phyloP scores from a whole-genome alignment of 2,113 vertebrate species.

The Myotis lucifugus region DNA sequence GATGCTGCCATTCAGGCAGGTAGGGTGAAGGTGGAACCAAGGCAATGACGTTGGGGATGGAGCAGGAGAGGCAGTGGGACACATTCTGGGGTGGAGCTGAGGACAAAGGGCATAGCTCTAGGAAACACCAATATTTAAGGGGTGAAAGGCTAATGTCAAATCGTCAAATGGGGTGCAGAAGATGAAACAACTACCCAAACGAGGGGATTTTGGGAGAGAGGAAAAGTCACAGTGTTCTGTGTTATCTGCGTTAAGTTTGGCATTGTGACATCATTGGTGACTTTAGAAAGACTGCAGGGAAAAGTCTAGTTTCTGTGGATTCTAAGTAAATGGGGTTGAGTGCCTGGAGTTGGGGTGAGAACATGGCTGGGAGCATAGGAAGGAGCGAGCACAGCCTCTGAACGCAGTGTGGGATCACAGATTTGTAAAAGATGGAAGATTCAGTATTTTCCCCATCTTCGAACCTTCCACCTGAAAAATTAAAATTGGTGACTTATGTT shows the following conservation, averaged over 20 bases:
- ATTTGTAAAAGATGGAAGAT: background rate
- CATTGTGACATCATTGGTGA: background rate
- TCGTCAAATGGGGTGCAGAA: background rate
- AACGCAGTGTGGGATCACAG: background rate
- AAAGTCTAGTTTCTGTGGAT: background rate
- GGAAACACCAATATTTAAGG: background rate
- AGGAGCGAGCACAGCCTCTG: background rate
- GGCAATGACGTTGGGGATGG: rapidly evolving
- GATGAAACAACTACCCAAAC: background rate
- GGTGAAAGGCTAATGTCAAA: background rate
- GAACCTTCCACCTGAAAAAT: slow-evolving; percentile 28
- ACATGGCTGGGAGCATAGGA: too few relatives aligned
- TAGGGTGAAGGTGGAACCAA: background rate
- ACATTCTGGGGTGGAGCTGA: background rate
- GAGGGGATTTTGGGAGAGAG: background rate
- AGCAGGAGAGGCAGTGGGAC: too few relatives aligned
- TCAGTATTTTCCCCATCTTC: background rate
- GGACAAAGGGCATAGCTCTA: background rate
- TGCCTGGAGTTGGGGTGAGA: background rate
- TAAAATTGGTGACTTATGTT: background rate
- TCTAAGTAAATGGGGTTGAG: background rate
- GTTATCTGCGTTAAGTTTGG: rapidly evolving
- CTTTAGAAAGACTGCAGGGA: background rate
- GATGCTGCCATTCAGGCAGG: background rate
- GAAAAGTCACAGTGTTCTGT: background rate